Evolutionary conservation across 2,888 invertebrate species (phyloP), one percentile per base, ranked within the genome.

Genomic region (Mythimna ferrago): DNA sequence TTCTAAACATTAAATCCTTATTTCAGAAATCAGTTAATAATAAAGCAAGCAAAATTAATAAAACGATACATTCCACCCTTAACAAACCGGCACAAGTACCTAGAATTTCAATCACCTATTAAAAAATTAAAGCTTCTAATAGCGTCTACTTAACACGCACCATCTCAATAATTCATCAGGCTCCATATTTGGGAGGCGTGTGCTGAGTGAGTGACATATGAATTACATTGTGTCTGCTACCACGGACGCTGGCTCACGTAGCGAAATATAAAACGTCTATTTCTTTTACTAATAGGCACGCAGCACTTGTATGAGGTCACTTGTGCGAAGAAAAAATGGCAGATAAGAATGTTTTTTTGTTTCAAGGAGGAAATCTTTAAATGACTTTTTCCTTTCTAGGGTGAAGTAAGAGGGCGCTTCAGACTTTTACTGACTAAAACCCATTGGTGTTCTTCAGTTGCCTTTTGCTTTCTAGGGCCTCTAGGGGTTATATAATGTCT

Each of bases 141-240:
- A 72, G 53, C 86, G 78, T 85, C 84, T 79, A 75, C 87, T 88
- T 88, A 88, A 89, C 67, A 65, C 79, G 72, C 57, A 67, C 80
- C 75, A 71, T 82, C 80, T 89, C 85, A 89, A 91, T 91, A 90
- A 91, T 91, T 92, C 89, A 90, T 89, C 85, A 88, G 83, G 41
- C 81, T 73, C 86, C 88, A 80, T 90, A 90, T 92, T 93, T 87
- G 89, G 89, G 72, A 73, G 86, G 83, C 88, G 83, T 87, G 90
- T 90, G 91, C 90, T 89, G 87, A 90, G 83, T 89, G 90, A 92
- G 81, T 91, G 93, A 91, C 92, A 92, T 89, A 89, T 91, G 92
- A 92, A 91, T 91, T 78, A 80, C 75, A 75, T 82, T 79, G 85
- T 86, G 73, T 84, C 66, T 72, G 54, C 71, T 67, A 78, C 65